A percentile compares a stretch with the other conserved stretches of the same genome.
phyloP scores from a whole-genome alignment of 2,113 vertebrate genomes.

The Myotis lucifugus region DNA sequence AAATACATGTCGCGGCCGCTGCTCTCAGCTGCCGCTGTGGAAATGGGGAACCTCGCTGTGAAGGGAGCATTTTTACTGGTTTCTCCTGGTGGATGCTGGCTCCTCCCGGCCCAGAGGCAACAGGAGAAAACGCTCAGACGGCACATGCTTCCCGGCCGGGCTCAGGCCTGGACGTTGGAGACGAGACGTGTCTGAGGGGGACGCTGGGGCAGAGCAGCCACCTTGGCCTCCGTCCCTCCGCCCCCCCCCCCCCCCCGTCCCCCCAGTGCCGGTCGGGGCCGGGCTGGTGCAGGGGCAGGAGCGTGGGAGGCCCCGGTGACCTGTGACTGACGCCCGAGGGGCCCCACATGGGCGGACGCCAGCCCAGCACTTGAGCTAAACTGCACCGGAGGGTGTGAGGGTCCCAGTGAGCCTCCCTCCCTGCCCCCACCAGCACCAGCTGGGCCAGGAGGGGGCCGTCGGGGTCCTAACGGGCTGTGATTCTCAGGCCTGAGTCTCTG shows the following conservation, averaged over 20 bases:
- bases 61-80: background rate
- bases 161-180: background rate
- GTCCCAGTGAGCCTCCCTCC: too few species aligned
- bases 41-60: constrained; percentile 8
- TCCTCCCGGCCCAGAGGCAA: background rate
- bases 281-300: too few species aligned
- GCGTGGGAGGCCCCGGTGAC: background rate
- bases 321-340: background rate
- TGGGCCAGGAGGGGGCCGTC: too few species aligned
- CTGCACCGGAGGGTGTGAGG: background rate
- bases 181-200: background rate
- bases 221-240: background rate
- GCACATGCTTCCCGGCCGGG: background rate
- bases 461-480: background rate
- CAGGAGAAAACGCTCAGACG: constrained; percentile 6
- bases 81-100: constrained; percentile 42
- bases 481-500: background rate
- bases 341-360: background rate
- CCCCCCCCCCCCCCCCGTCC: background rate
- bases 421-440: too few species aligned
- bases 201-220: background rate
- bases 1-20: background rate
- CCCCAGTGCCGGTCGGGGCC: background rate
- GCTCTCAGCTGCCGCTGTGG: background rate
- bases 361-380: background rate